Evolutionary conservation across 2,113 vertebrate genomes (phyloP).

Genomic region (Pampusana beccarii): DNA sequence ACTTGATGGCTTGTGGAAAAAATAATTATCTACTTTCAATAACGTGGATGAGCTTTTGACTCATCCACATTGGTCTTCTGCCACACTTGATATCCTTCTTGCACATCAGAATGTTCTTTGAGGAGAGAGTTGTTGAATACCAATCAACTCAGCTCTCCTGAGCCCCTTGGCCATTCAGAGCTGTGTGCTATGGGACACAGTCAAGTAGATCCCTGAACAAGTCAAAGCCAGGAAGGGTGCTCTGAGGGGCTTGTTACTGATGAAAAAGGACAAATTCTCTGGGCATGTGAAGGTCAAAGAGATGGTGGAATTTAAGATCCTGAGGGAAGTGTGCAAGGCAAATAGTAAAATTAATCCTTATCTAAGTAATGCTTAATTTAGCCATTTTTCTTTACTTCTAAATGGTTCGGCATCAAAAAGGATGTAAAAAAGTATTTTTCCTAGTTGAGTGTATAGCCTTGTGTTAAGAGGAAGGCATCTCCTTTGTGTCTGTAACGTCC

Average conservation of each 20-base stretch:
- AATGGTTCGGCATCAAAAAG: neutral
- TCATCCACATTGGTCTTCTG: conserved; percentile 3
- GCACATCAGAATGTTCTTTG: neutral
- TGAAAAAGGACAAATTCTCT: neutral
- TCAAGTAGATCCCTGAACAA: neutral
- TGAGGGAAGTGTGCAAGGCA: neutral
- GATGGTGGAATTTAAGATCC: neutral
- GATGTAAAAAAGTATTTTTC: neutral
- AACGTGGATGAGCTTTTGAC: neutral
- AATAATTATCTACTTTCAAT: neutral
- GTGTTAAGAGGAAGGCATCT: neutral
- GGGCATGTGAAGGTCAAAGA: neutral
- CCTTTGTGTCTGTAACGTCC: neutral
- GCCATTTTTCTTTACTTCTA: neutral
- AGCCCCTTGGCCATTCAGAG: neutral
- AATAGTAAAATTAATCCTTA: neutral
- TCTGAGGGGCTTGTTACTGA: neutral
- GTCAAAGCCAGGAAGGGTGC: neutral
- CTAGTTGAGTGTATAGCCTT: neutral
- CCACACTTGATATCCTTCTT: neutral
- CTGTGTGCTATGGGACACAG: neutral
- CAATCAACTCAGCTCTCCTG: neutral
- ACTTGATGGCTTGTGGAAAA: neutral
- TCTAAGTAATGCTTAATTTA: neutral
- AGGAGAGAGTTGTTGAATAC: neutral